Percentiles rank a stretch among this genome's conserved stretches.
Conservation (phyloP, 2,797 vertebrate species). For the Xenopus petersii region DNA sequence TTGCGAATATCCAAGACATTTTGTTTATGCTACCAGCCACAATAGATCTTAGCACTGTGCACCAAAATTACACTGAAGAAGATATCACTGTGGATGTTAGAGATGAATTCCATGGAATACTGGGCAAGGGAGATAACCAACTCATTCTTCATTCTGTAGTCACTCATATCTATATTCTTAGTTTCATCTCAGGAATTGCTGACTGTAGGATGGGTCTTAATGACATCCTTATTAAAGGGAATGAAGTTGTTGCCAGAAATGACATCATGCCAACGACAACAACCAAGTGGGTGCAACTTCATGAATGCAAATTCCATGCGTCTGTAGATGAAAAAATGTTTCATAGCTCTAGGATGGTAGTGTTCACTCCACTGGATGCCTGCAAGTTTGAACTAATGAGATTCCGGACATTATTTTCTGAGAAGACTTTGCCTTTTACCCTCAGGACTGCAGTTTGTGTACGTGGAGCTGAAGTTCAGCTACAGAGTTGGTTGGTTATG, state of each 20-base stretch:
- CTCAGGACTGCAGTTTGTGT: slow-evolving; percentile 76
- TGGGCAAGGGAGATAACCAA: slow-evolving; percentile 70
- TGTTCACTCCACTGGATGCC: slow-evolving; percentile 75
- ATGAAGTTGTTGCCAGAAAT: slow-evolving; percentile 81
- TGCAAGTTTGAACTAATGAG: slow-evolving; percentile 81
- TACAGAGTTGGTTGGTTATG: slow-evolving; percentile 88
- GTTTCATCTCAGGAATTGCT: slow-evolving; percentile 76
- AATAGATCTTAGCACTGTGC: slow-evolving; percentile 67
- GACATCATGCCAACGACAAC: slow-evolving; percentile 86
- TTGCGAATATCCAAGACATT: slow-evolving; percentile 68
- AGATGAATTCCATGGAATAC: slow-evolving; percentile 77
- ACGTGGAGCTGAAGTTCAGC: slow-evolving; percentile 78
- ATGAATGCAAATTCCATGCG: slow-evolving; percentile 71
- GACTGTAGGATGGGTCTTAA: slow-evolving; percentile 81
- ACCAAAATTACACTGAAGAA: slow-evolving; percentile 77
- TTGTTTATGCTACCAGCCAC: slow-evolving; percentile 69
- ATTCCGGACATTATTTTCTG: slow-evolving; percentile 75
- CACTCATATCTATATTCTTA: slow-evolving; percentile 75
- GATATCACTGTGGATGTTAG: slow-evolving; percentile 79
- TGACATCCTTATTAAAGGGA: slow-evolving; percentile 80
- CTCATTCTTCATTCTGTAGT: slow-evolving; percentile 74
- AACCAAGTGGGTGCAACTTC: slow-evolving; percentile 81
- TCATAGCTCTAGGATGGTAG: slow-evolving; percentile 63
- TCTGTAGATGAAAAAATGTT: slow-evolving; percentile 75
- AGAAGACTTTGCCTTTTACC: slow-evolving; percentile 81